Base-by-base conservation (phyloP, 2,113 vertebrate genomes). In the Leptodactylus fuscus region DNA sequence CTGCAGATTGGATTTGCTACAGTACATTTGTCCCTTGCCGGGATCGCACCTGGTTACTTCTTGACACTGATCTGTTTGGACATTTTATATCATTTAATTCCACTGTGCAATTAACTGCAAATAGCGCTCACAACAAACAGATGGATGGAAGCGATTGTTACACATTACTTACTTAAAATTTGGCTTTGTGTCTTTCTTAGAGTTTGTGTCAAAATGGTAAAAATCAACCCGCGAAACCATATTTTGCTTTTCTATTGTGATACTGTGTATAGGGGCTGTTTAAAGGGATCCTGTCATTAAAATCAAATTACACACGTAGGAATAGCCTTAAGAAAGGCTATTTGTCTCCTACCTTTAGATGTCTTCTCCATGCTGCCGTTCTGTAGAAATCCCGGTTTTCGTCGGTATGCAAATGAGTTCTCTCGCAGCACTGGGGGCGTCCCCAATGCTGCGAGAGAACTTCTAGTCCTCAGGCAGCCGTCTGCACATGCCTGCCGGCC, bases 51-150 rank as follows among this genome's bases (percentile, higher is more conserved):
- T 93, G 90, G 88, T 93, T 89, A 87, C 76, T 18, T 62, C 75
- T 91, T 94, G 93, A 95, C 85, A 81, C 88, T 94, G 92, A 94
- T 92, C 88, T 91, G 88, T 93, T 94, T 92, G 93, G 90, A 94
- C 87, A 88, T 80, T 85, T 86, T 91, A 93, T 93, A 91, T 92
- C 92, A 94, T 94, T 93, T 91, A 92, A 95, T 94, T 90, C 81
- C 77, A 89, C 81, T 16, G 65, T n/a, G 90, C 90, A 95, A 91
- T 91, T 91, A 93, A 94, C 88, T 88, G 90, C 90, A 90, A 88
- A 90, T 92, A 90, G 88, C 88, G 85, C 87, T 89, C 88, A 13
- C 85, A 87, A 89, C 87, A 87, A 90, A 83, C 55, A 83, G 67
- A 82, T 87, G 88, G 88, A 87, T 85, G 58, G 62, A 83, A 75